phyloP scores from a whole-genome alignment of 2,797 vertebrate species.

The Limosa lapponica region DNA sequence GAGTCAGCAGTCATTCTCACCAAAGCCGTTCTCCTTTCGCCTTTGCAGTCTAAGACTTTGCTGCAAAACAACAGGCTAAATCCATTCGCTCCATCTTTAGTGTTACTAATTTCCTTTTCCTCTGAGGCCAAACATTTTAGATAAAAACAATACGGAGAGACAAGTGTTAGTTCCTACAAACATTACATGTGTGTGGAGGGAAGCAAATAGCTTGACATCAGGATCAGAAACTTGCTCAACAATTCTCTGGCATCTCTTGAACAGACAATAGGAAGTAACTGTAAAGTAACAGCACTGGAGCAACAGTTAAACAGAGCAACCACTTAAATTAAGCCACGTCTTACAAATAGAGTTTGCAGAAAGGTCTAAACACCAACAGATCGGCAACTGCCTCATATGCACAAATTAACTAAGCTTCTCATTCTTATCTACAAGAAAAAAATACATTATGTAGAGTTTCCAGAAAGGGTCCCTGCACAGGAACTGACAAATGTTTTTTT shows the following conservation, averaged over 20 bases:
- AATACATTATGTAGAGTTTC: not conserved
- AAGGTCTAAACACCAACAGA: not conserved
- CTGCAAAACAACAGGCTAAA: not conserved
- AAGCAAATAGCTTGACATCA: not conserved
- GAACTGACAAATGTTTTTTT: not conserved
- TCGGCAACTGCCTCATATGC: not conserved
- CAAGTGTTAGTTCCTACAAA: not conserved
- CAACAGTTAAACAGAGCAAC: not conserved
- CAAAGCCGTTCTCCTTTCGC: not conserved
- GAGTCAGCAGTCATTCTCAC: not conserved
- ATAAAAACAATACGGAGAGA: not conserved
- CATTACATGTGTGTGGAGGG: not conserved
- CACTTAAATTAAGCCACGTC: not conserved
- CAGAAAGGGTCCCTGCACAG: not conserved
- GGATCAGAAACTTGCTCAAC: not conserved
- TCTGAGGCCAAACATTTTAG: not conserved
- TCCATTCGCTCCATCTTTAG: not conserved
- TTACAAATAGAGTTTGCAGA: not conserved
- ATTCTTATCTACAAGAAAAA: not conserved
- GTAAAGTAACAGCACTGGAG: not conserved
- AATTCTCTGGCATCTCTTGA: not conserved
- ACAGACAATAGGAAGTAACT: not conserved
- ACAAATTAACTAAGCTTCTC: not conserved
- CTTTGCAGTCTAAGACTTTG: not conserved
- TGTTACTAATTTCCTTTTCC: not conserved